These are phyloP conservation scores for Morpho achilles DNA, from an alignment of 2,888 invertebrate species.

Conservation along the genomic window DNA sequence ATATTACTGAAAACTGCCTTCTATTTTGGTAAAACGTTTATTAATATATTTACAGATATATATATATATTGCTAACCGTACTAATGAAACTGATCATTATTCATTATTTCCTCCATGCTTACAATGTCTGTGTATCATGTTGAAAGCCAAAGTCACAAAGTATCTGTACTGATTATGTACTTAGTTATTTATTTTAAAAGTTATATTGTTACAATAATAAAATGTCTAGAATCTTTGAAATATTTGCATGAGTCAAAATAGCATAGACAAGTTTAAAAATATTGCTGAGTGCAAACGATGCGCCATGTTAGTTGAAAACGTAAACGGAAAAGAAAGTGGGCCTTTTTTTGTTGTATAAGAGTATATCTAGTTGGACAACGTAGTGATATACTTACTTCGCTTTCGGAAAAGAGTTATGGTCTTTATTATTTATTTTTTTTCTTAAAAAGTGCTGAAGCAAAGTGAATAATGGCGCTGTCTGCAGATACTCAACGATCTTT, in stretches of 20 bases:
- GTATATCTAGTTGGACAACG: slow-evolving; percentile 41
- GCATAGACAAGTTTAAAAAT: slow-evolving; percentile 16
- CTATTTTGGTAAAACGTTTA: too few species aligned
- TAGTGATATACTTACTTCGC: slow-evolving; percentile 28
- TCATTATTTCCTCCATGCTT: too few species aligned
- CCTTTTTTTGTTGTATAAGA: slow-evolving; percentile 38
- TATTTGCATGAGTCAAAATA: neutral
- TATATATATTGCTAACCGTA: too few species aligned
- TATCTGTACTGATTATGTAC: too few species aligned
- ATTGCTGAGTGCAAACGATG: slow-evolving; percentile 14
- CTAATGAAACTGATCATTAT: too few species aligned
- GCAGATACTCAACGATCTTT: slow-evolving; percentile 55
- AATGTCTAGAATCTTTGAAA: neutral
- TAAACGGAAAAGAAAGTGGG: slow-evolving; percentile 64
- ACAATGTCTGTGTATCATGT: too few species aligned
- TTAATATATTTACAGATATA: too few species aligned
- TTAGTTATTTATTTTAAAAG: too few species aligned
- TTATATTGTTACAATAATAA: too few species aligned
- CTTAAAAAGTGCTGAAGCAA: slow-evolving; percentile 19
- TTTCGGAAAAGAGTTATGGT: slow-evolving; percentile 47
- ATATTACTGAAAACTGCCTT: too few species aligned
- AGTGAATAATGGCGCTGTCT: slow-evolving; percentile 50
- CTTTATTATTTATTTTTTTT: slow-evolving; percentile 25
- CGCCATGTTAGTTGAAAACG: slow-evolving; percentile 69
- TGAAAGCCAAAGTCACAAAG: too few species aligned